Conservation (phyloP, 2,888 invertebrate species). For the Drosophila nr. perissopoda region DNA sequence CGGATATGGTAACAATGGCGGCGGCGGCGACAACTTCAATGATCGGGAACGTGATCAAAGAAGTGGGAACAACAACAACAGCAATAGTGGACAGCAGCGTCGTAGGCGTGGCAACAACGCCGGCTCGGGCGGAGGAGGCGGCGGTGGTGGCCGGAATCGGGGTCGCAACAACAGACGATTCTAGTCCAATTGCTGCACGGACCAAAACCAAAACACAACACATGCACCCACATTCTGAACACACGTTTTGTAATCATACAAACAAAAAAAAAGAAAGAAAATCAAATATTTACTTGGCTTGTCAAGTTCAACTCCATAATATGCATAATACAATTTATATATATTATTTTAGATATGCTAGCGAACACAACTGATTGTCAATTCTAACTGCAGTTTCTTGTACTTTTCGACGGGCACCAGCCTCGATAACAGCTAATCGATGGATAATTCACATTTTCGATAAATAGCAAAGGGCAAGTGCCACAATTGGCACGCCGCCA, state of each 20-base stretch:
- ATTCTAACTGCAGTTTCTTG: conserved; percentile 20
- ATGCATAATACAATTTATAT: conserved; percentile 45
- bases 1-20: conserved; percentile 52
- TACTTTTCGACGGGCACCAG: conserved; percentile 7
- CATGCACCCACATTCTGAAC: conserved; percentile 43
- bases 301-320: conserved; percentile 22
- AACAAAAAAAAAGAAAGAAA: conserved; percentile 9
- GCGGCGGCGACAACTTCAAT: conserved; percentile 49
- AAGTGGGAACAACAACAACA: conserved; percentile 42
- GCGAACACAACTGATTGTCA: conserved; percentile 31
- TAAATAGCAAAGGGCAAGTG: not conserved
- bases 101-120: conserved; percentile 68
- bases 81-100: conserved; percentile 57
- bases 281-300: conserved; percentile 26
- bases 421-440: conserved; percentile 22
- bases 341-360: conserved; percentile 38
- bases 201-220: conserved; percentile 15
- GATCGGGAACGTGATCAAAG: conserved; percentile 69
- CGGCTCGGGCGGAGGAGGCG: conserved; percentile 53
- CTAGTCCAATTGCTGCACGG: conserved; percentile 41
- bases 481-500: conserved; percentile 18
- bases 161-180: conserved; percentile 80
- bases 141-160: conserved; percentile 52
- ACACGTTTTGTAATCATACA: conserved; percentile 29
- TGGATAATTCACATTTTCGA: conserved; percentile 7